These are phyloP conservation scores for Centropyge bicolor DNA, from an alignment of 2,797 vertebrate genomes.

Conservation along the genomic window DNA sequence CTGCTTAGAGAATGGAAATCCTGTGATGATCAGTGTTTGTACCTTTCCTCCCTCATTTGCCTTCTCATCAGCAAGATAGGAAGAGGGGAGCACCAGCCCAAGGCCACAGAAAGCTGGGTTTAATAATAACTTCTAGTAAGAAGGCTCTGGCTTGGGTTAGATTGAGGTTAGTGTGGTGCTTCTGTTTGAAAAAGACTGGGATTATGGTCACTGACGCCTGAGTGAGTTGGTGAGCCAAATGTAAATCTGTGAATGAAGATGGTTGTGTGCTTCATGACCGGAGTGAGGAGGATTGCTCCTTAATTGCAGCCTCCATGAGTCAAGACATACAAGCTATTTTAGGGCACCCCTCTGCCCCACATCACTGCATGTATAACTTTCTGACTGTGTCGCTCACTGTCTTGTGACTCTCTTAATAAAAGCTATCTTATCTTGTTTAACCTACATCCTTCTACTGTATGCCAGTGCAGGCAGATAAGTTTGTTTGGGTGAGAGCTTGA, in stretches of 20 bases:
- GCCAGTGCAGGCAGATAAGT: slow-evolving; percentile 19
- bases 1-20: slow-evolving; percentile 27
- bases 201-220: slow-evolving; percentile 37
- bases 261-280: slow-evolving; percentile 27
- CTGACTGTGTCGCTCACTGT: slow-evolving; percentile 36
- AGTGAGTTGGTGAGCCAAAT: slow-evolving; percentile 30
- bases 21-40: slow-evolving; percentile 26
- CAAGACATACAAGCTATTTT: slow-evolving; percentile 43
- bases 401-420: slow-evolving; percentile 56
- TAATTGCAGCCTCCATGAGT: slow-evolving; percentile 54
- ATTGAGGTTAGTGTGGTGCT: slow-evolving; percentile 55
- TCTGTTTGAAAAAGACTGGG: slow-evolving; percentile 34
- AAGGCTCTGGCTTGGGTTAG: slow-evolving; percentile 13
- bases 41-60: slow-evolving; percentile 22
- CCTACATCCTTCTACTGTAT: slow-evolving; percentile 15
- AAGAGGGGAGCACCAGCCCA: slow-evolving; percentile 21
- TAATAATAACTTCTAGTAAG: slow-evolving; percentile 39
- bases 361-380: slow-evolving; percentile 33
- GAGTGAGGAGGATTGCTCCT: slow-evolving; percentile 31
- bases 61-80: slow-evolving; percentile 19
- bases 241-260: slow-evolving; percentile 34
- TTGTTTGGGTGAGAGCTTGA: slow-evolving; percentile 18
- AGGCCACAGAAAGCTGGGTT: slow-evolving; percentile 40
- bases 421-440: too few relatives aligned
- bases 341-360: slow-evolving; percentile 13